phyloP scores from a whole-genome alignment of 2,888 invertebrate species.

The Tigriopus californicus region DNA sequence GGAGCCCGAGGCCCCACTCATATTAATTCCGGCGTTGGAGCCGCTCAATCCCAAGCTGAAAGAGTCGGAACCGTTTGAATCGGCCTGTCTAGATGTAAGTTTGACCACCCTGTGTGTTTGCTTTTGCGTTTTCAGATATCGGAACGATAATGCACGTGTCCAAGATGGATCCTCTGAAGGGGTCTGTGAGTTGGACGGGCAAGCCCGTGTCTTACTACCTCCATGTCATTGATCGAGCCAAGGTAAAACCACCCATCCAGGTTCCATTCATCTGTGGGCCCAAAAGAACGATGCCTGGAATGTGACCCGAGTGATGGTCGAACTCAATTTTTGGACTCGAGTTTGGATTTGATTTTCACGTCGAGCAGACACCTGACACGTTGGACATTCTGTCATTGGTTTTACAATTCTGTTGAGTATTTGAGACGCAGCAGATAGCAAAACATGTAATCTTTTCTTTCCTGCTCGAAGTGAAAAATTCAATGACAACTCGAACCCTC shows the following conservation, averaged over 20 bases:
- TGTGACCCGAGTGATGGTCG: neutral
- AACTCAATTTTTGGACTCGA: neutral
- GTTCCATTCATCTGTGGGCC: neutral
- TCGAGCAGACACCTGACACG: neutral
- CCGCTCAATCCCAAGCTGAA: neutral
- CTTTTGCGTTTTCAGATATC: constrained; percentile 43
- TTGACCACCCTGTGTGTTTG: neutral
- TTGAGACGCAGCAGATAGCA: too few relatives aligned
- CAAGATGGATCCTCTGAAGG: constrained; percentile 81
- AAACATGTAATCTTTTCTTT: too few relatives aligned
- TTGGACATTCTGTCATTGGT: neutral
- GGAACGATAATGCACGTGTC: constrained; percentile 97
- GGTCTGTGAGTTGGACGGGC: constrained; percentile 97
- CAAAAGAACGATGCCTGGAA: neutral
- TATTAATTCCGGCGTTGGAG: too few relatives aligned
- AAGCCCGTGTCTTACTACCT: constrained; percentile 96
- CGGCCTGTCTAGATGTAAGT: neutral
- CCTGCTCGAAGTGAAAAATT: too few relatives aligned
- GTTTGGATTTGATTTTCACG: too few relatives aligned
- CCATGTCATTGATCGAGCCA: constrained; percentile 92
- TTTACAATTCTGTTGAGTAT: too few relatives aligned
- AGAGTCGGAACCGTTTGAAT: neutral
- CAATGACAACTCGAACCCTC: too few relatives aligned
- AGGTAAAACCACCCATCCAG: constrained; percentile 29
- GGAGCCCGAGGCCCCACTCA: too few relatives aligned